These are phyloP conservation scores for Vidua chalybeata DNA, from an alignment of 2,113 vertebrate genomes.

Conservation along the genomic window DNA sequence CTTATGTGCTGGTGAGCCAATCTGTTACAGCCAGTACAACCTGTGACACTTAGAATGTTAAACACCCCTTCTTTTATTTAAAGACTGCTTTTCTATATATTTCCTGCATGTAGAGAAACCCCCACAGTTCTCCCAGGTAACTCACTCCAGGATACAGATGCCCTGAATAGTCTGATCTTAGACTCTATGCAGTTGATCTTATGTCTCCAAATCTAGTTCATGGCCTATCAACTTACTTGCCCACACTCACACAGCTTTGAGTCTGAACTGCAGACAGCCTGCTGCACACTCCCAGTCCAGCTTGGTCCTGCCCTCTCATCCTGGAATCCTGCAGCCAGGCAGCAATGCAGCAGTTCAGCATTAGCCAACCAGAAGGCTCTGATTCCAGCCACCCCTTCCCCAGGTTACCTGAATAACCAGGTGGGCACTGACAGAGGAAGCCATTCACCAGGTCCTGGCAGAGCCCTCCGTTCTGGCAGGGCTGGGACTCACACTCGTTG, in stretches of 20 bases:
- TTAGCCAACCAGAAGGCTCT: background rate
- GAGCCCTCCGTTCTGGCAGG: conserved; percentile 82
- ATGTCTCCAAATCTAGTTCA: background rate
- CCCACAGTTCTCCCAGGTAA: background rate
- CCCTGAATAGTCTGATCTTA: background rate
- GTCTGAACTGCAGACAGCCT: background rate
- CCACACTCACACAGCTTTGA: background rate
- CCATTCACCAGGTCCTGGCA: conserved; percentile 83
- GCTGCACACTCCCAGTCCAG: background rate
- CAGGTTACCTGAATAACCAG: conserved; percentile 86
- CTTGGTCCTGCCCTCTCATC: background rate
- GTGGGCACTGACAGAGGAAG: conserved; percentile 83
- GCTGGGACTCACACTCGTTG: conserved; percentile 85
- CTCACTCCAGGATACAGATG: background rate
- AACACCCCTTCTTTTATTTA: background rate
- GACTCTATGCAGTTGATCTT: background rate
- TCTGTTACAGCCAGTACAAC: background rate
- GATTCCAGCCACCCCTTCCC: background rate
- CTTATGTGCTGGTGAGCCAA: background rate
- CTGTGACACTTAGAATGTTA: background rate
- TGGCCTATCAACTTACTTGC: background rate
- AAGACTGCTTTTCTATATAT: background rate
- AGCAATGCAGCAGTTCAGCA: background rate
- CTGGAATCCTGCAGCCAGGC: background rate
- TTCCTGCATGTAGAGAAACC: background rate